Evolutionary conservation across 2,888 invertebrate species (phyloP).

Genomic region (Scaptomyza flava): DNA sequence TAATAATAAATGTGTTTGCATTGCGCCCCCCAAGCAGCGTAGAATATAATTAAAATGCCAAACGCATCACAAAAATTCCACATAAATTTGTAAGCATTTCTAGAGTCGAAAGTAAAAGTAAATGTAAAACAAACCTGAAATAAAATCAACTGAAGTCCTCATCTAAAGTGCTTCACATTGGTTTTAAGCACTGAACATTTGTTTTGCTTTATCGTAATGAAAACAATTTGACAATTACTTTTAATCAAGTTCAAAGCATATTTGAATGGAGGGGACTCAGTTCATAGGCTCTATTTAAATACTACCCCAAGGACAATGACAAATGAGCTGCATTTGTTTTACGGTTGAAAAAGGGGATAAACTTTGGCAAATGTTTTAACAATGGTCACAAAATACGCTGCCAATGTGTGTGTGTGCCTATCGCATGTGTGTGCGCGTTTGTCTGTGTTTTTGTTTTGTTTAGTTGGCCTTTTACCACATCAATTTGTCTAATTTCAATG

Average conservation of each 20-base stretch:
- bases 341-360: constrained; percentile 55
- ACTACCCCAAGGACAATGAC: constrained; percentile 58
- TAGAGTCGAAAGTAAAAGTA: neutral
- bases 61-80: constrained; percentile 67
- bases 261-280: constrained; percentile 23
- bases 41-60: constrained; percentile 73
- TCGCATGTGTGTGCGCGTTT: constrained; percentile 4
- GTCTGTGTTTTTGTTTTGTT: constrained; percentile 38
- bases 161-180: constrained; percentile 25
- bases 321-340: constrained; percentile 63
- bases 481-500: constrained; percentile 70
- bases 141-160: constrained; percentile 30
- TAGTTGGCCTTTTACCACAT: constrained; percentile 53
- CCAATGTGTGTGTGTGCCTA: constrained; percentile 19
- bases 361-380: constrained; percentile 60
- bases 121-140: neutral
- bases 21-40: constrained; percentile 21
- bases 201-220: neutral
- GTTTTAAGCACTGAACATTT: too few species aligned
- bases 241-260: constrained; percentile 47
- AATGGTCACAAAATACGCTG: constrained; percentile 47
- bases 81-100: constrained; percentile 8
- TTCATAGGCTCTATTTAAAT: constrained; percentile 56
- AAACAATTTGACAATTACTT: constrained; percentile 47
- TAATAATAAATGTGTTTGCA: constrained; percentile 40